phyloP scores from a whole-genome alignment of 2,113 vertebrate genomes.

The Hydropotes inermis region DNA sequence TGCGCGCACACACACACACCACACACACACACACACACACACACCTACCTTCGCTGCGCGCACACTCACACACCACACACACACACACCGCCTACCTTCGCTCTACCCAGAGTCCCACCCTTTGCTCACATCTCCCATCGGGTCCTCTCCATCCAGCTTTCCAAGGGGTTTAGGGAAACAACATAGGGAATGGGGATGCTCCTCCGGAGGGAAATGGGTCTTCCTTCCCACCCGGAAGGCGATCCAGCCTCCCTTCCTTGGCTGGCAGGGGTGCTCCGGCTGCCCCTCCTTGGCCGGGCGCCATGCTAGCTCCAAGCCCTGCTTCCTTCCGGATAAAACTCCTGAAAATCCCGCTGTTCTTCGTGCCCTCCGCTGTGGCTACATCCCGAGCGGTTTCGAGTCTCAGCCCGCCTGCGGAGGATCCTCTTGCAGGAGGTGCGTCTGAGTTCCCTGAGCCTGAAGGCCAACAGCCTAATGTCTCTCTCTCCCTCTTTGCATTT shows the following conservation, averaged over 20 bases:
- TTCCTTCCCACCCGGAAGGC: not conserved
- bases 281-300: not conserved
- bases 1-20: no score
- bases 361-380: not conserved
- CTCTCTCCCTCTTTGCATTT: constrained; percentile 71
- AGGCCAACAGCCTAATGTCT: constrained; percentile 56
- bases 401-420: not conserved
- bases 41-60: not conserved
- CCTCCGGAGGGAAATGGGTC: no score
- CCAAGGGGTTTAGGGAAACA: not conserved
- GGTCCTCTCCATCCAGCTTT: not conserved
- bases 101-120: not conserved
- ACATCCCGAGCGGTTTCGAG: not conserved
- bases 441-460: not conserved
- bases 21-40: not conserved
- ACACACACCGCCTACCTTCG: not conserved
- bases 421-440: not conserved
- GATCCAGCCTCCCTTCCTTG: not conserved
- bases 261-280: not conserved
- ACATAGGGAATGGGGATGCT: not conserved
- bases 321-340: not conserved
- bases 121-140: not conserved
- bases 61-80: no score
- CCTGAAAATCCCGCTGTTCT: not conserved
- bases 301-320: not conserved